phyloP scores from a whole-genome alignment of 2,797 vertebrate species.

The Hemitrygon akajei region DNA sequence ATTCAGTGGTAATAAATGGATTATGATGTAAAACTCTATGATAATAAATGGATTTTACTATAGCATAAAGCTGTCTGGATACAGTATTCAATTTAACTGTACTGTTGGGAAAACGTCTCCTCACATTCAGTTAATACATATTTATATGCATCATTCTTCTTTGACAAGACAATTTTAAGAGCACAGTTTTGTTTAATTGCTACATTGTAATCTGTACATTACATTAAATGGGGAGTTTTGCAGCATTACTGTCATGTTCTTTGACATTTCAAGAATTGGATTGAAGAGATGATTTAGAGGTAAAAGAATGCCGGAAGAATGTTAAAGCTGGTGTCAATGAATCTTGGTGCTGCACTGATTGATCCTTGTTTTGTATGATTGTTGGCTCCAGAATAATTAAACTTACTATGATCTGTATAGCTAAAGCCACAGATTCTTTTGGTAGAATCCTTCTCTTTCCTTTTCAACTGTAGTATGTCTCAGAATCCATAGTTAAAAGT shows the following conservation, averaged over 20 bases:
- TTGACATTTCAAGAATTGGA: conserved; percentile 34
- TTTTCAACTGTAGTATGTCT: neutral
- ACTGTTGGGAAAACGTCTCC: neutral
- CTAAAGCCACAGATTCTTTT: neutral
- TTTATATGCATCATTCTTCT: conserved; percentile 25
- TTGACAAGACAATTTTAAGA: conserved; percentile 25
- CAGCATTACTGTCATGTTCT: conserved; percentile 18
- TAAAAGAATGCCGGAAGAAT: neutral
- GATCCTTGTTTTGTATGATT: conserved; percentile 2
- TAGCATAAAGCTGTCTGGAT: conserved; percentile 11
- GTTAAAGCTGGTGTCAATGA: conserved; percentile 4
- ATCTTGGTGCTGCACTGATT: neutral
- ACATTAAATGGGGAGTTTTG: conserved; percentile 34
- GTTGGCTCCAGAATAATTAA: neutral
- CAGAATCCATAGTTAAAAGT: too few species aligned
- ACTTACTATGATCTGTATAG: neutral
- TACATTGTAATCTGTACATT: conserved; percentile 31
- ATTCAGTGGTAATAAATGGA: conserved; percentile 18
- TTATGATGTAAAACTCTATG: neutral
- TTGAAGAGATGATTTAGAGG: neutral
- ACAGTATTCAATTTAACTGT: neutral
- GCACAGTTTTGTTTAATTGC: conserved; percentile 31
- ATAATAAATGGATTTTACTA: conserved; percentile 26
- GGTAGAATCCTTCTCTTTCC: neutral
- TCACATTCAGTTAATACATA: conserved; percentile 21